A percentile compares a stretch with the other conserved stretches of the same genome.
phyloP scores from a whole-genome alignment of 2,888 invertebrate genomes.

The Marronus borbonicus region DNA sequence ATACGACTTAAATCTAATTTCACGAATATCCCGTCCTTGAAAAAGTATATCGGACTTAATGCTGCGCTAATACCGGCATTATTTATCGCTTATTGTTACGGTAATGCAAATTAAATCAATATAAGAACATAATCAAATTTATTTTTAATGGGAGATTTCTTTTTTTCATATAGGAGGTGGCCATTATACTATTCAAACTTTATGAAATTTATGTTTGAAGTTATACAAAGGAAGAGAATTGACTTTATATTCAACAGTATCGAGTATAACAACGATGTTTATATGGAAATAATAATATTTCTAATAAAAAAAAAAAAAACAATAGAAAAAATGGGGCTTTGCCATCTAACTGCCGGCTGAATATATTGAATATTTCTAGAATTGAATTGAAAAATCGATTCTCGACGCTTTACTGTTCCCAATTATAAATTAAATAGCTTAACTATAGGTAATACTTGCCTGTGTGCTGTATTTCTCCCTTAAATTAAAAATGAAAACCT shows the following conservation, averaged over 20 bases:
- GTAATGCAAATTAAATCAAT: too few relatives aligned
- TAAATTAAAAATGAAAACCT: conserved; percentile 15
- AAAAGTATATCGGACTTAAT: too few relatives aligned
- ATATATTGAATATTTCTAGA: background rate
- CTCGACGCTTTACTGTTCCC: background rate
- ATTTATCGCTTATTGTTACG: too few relatives aligned
- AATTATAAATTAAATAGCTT: background rate
- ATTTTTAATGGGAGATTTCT: too few relatives aligned
- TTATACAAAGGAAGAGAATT: background rate
- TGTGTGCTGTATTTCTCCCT: background rate
- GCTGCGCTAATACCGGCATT: too few relatives aligned
- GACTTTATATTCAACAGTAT: background rate
- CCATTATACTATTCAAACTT: too few relatives aligned
- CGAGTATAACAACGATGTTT: background rate
- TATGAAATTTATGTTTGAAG: background rate
- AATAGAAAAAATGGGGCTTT: background rate
- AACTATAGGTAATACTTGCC: conserved; percentile 7
- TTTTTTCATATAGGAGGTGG: too few relatives aligned
- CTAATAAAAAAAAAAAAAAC: background rate
- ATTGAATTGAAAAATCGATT: conserved; percentile 15
- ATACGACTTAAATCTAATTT: background rate
- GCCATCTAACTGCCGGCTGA: background rate
- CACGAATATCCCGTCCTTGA: too few relatives aligned
- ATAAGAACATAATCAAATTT: too few relatives aligned
- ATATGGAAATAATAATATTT: background rate